phyloP scores from a whole-genome alignment of 2,888 invertebrate genomes.

The Pollenia griseotomentosa region DNA sequence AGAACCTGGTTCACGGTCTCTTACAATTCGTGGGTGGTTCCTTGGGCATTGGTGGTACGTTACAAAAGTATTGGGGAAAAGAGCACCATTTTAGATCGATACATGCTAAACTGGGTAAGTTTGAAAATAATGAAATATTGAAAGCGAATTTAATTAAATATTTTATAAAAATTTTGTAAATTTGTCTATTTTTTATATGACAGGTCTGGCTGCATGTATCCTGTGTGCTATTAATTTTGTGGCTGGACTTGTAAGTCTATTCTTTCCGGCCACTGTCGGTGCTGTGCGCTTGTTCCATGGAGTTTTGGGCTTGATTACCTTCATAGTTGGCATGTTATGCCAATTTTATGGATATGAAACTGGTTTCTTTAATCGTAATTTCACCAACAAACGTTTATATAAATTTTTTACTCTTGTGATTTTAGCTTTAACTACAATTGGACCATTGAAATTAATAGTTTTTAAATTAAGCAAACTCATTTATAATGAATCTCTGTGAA shows the following conservation, averaged over 20 bases:
- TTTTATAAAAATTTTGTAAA: not conserved
- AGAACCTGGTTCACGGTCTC: conserved; percentile 78
- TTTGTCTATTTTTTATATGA: conserved; percentile 3
- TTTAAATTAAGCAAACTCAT: conserved; percentile 40
- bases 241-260: conserved; percentile 74
- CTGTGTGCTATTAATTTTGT: conserved; percentile 77
- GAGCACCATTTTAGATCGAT: conserved; percentile 79
- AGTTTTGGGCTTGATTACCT: conserved; percentile 77
- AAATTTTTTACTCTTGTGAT: conserved; percentile 78
- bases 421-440: conserved; percentile 70
- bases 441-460: conserved; percentile 64
- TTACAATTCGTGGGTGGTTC: conserved; percentile 78
- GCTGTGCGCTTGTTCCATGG: conserved; percentile 74
- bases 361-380: conserved; percentile 80
- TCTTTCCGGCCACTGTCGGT: conserved; percentile 59
- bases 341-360: conserved; percentile 81
- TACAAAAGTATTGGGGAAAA: conserved; percentile 78
- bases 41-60: conserved; percentile 80
- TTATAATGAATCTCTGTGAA: conserved; percentile 47
- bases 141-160: not conserved
- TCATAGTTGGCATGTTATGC: conserved; percentile 78
- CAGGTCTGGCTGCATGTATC: conserved; percentile 79
- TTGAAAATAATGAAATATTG: not conserved
- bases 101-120: conserved; percentile 80
- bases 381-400: conserved; percentile 76